Conservation (phyloP, 2,113 vertebrate genomes). For the Silurus meridionalis region DNA sequence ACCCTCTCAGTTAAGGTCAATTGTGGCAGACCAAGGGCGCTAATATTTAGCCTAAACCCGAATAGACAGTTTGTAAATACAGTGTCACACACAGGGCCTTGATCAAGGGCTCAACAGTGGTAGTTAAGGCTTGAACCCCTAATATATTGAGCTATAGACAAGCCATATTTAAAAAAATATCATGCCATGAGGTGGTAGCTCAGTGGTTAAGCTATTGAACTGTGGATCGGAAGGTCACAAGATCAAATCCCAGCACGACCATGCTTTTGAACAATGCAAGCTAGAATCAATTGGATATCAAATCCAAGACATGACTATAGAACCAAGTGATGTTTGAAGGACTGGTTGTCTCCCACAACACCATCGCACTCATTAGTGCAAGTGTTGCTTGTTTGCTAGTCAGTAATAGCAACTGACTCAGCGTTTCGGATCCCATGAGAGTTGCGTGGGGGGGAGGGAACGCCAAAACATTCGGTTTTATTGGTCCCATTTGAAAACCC, state of each 20-base stretch:
- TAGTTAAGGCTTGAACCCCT: too few relatives aligned
- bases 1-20: background rate
- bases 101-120: too few relatives aligned
- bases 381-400: background rate
- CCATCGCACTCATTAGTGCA: background rate
- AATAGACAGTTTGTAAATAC: background rate
- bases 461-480: background rate
- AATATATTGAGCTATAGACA: too few relatives aligned
- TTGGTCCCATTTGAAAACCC: background rate
- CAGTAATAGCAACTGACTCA: background rate
- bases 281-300: background rate
- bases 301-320: background rate
- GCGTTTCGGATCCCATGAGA: background rate
- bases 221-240: too few relatives aligned
- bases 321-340: background rate
- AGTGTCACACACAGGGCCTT: too few relatives aligned
- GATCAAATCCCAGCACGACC: too few relatives aligned
- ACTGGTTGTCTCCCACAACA: background rate
- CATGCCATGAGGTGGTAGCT: too few relatives aligned
- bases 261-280: too few relatives aligned
- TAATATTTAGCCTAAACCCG: background rate
- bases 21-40: background rate
- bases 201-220: too few relatives aligned
- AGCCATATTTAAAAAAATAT: too few relatives aligned
- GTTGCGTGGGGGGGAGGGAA: background rate